These are phyloP conservation scores for Eriosoma lanigerum DNA, from an alignment of 1,140 invertebrate species.

Conservation along the genomic window DNA sequence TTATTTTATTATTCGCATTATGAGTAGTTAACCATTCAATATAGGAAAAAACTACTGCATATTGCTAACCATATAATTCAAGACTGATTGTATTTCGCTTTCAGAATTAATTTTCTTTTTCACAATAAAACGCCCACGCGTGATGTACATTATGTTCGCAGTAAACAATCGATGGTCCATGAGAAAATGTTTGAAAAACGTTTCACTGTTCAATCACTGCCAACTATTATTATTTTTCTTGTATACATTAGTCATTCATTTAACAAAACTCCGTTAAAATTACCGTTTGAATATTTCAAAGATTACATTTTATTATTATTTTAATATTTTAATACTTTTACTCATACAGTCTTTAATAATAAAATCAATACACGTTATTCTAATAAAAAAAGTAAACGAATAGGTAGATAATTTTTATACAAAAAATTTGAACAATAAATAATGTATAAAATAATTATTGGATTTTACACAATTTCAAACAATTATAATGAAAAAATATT, in stretches of 20 bases:
- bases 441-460: too few species aligned
- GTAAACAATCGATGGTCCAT: background rate
- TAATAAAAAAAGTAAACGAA: too few species aligned
- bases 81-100: constrained; percentile 30
- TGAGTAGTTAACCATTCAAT: too few species aligned
- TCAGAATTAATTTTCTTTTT: constrained; percentile 33
- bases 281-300: constrained; percentile 13
- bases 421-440: too few species aligned
- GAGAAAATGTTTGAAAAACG: constrained; percentile 10
- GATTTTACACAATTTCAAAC: too few species aligned
- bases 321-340: background rate
- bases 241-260: background rate
- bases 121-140: constrained; percentile 9
- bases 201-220: background rate
- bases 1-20: too few species aligned
- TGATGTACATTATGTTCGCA: background rate
- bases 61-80: too few species aligned
- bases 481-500: too few species aligned
- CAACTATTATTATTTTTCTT: constrained; percentile 13
- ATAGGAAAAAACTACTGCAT: too few species aligned
- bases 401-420: too few species aligned
- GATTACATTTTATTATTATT: background rate
- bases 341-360: too few species aligned
- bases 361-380: too few species aligned
- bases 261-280: background rate